Evolutionary conservation across 2,888 invertebrate species (phyloP).

Genomic region (Agrochola lota): DNA sequence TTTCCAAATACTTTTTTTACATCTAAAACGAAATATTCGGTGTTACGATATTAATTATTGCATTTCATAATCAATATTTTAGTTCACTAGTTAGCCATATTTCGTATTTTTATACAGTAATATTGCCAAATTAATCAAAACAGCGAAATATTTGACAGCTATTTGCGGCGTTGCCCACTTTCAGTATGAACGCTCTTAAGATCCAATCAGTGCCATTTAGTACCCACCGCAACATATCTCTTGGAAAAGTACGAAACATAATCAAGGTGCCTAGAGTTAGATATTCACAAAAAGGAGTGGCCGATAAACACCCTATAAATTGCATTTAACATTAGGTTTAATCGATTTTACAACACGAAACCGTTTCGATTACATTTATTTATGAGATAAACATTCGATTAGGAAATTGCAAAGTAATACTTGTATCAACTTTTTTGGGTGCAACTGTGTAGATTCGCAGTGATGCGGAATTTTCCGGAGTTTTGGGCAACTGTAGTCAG

Average conservation of each 20-base stretch:
- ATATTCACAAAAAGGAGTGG: conserved; percentile 54
- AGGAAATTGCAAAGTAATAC: conserved; percentile 39
- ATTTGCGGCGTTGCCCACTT: too few relatives aligned
- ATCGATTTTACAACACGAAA: conserved; percentile 51
- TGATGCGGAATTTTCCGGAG: conserved; percentile 13
- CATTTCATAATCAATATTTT: too few relatives aligned
- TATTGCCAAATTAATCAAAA: too few relatives aligned
- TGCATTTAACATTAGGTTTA: conserved; percentile 45
- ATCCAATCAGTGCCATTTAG: background rate
- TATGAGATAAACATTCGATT: conserved; percentile 51
- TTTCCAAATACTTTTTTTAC: too few relatives aligned
- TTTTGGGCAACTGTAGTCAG: conserved; percentile 8
- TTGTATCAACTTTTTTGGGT: conserved; percentile 19
- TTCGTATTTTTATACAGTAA: too few relatives aligned
- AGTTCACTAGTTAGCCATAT: too few relatives aligned
- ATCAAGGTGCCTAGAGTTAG: conserved; percentile 42
- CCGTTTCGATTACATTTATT: conserved; percentile 57
- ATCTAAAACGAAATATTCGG: too few relatives aligned
- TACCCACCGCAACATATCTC: conserved; percentile 26
- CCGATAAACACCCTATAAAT: conserved; percentile 58
- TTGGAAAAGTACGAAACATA: conserved; percentile 47
- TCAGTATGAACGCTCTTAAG: background rate
- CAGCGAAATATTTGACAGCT: too few relatives aligned
- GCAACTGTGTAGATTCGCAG: conserved; percentile 18
- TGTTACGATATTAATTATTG: too few relatives aligned